Base-by-base conservation (phyloP, 2,888 invertebrate species). In the Crepidodera aurea region DNA sequence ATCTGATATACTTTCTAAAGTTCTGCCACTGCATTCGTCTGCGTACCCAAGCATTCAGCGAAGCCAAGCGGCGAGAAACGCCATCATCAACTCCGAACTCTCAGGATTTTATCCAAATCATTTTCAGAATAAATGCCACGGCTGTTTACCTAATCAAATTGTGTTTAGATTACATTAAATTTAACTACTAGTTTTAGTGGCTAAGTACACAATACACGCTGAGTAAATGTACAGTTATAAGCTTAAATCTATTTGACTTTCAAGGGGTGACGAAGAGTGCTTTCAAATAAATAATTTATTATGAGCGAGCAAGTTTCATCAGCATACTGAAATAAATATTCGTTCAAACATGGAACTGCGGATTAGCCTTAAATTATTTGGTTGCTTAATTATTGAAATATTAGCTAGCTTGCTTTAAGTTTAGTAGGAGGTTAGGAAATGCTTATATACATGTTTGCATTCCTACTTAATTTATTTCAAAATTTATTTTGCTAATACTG, bases 131-230 rank as follows among this genome's bases (percentile, higher is more conserved):
- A 65, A 67, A 65, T 67, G 69, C 68, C 68, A 71, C 66, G 67
- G 68, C 60, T 73, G 71, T 73, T 73, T 73, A 70, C 73, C 71
- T 69, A 71, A 73, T 73, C 73, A 71, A 71, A 71, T 71, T 68
- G 53, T 71, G 73, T 73, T 73, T 71, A 64, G 71, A 73, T 70
- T 73, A 70, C 73, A 73, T 73, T 73, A 73, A 73, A 71, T 71
- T 73, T 69, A 73, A 71, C 71, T 70, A 71, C 70, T 73, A 71
- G 71, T 71, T 73, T 71, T 71, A 71, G 68, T 66, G 67, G 68
- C 61, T 66, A 67, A 67, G 69, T 66, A 69, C 69, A 71, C 68
- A 71, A 68, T 70, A 69, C 62, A 66, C 66, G 62, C 46, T 56
- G 58, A 61, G 69, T 65, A 66, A 69, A 64, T 70, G 71, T 73